Conservation (phyloP, 2,797 vertebrate genomes). For the Pogonophryne albipinna region DNA sequence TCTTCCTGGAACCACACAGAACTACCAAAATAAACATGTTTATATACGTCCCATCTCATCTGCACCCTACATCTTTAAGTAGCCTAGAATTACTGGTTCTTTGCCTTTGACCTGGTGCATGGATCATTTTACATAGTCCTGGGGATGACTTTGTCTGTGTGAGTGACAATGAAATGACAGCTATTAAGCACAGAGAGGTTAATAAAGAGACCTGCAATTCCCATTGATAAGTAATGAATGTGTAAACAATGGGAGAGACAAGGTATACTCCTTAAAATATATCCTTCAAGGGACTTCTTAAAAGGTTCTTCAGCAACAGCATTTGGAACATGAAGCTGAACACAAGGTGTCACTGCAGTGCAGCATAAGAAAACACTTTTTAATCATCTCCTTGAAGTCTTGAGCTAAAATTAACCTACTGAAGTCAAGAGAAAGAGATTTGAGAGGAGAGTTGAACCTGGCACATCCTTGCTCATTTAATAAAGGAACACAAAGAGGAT, state of each 20-base stretch:
- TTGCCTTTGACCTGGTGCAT: conserved; percentile 32
- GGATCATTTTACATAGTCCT: conserved; percentile 67
- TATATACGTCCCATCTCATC: conserved; percentile 14
- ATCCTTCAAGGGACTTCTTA: not conserved
- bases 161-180: conserved; percentile 45
- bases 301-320: conserved; percentile 7
- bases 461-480: conserved; percentile 16
- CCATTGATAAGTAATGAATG: conserved; percentile 29
- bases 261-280: not conserved
- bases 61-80: conserved; percentile 36
- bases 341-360: conserved; percentile 71
- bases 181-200: conserved; percentile 24
- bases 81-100: conserved; percentile 49
- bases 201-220: conserved; percentile 17
- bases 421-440: conserved; percentile 18
- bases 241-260: conserved; percentile 14
- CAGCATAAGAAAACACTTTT: not conserved
- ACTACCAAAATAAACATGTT: too few relatives aligned
- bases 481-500: conserved; percentile 26
- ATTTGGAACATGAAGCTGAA: not conserved
- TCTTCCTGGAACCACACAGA: too few relatives aligned
- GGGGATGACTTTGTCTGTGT: conserved; percentile 48
- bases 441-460: not conserved
- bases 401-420: conserved; percentile 32
- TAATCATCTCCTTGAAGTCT: not conserved